Evolutionary conservation across 2,113 vertebrate species (phyloP).

Genomic region (Cnemophilus loriae): DNA sequence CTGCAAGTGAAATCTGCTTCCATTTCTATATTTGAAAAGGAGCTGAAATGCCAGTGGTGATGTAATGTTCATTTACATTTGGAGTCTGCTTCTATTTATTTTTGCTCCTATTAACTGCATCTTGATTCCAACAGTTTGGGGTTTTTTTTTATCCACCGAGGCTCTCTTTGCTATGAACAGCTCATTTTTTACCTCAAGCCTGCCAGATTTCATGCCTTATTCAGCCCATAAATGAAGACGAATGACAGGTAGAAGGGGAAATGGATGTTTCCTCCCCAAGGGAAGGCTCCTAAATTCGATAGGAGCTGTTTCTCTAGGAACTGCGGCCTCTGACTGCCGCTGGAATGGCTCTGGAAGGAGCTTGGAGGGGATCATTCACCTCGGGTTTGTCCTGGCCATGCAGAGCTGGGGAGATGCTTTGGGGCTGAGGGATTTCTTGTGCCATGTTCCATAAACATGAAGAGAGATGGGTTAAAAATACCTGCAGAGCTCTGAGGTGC

Average conservation of each 20-base stretch:
- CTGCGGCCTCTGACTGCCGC: not conserved
- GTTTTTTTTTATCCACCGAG: not conserved
- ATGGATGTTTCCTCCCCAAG: conserved; percentile 8
- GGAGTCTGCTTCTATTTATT: conserved; percentile 42
- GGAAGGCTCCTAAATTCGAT: conserved; percentile 17
- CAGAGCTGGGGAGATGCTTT: not conserved
- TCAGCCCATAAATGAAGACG: not conserved
- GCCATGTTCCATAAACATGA: not conserved
- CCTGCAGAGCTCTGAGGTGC: not conserved
- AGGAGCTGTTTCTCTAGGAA: not conserved
- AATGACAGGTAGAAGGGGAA: conserved; percentile 34
- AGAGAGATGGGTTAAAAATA: not conserved
- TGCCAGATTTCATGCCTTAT: conserved; percentile 9
- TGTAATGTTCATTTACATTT: conserved; percentile 51
- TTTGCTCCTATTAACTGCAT: conserved; percentile 29
- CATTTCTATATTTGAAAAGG: not conserved
- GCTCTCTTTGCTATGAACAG: not conserved
- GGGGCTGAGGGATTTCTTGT: not conserved
- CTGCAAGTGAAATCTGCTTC: not conserved
- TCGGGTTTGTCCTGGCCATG: not conserved
- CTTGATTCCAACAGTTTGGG: not conserved
- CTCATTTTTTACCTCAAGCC: conserved; percentile 23
- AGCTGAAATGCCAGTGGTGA: conserved; percentile 41
- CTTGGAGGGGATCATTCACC: not conserved
- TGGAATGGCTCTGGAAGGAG: not conserved